These are phyloP conservation scores for Corbicula japonica DNA, from an alignment of 2,888 invertebrate species.

Conservation along the genomic window DNA sequence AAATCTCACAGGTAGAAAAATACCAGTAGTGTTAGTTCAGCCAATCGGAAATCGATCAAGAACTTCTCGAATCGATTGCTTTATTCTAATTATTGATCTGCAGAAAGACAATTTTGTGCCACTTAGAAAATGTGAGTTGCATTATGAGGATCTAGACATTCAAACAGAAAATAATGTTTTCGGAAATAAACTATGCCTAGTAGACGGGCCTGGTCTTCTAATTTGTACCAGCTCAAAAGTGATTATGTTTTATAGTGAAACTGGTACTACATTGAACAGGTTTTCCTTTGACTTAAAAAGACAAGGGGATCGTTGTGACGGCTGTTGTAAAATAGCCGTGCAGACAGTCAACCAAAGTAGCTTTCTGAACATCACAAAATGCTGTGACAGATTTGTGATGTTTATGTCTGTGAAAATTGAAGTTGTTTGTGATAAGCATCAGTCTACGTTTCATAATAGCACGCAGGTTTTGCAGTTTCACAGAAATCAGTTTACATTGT, in stretches of 20 bases:
- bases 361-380: background rate
- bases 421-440: background rate
- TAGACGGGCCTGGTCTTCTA: constrained; percentile 21
- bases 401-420: background rate
- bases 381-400: background rate
- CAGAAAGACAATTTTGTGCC: constrained; percentile 19
- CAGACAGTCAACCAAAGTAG: background rate
- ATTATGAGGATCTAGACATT: background rate
- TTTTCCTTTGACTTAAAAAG: background rate
- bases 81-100: constrained; percentile 1
- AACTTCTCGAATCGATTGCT: background rate
- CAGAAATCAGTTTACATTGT: background rate
- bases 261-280: background rate
- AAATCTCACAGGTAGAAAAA: background rate
- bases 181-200: no score
- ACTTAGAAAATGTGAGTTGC: background rate
- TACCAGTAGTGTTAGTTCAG: constrained; percentile 10
- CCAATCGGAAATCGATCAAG: background rate
- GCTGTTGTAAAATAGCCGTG: background rate
- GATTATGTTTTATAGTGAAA: background rate
- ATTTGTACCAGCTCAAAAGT: constrained; percentile 4
- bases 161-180: no score
- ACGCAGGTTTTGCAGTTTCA: background rate
- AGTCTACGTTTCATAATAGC: background rate
- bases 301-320: background rate